Evolutionary conservation across 1,140 invertebrate genomes (phyloP).

Genomic region (Epicauta chinensis): DNA sequence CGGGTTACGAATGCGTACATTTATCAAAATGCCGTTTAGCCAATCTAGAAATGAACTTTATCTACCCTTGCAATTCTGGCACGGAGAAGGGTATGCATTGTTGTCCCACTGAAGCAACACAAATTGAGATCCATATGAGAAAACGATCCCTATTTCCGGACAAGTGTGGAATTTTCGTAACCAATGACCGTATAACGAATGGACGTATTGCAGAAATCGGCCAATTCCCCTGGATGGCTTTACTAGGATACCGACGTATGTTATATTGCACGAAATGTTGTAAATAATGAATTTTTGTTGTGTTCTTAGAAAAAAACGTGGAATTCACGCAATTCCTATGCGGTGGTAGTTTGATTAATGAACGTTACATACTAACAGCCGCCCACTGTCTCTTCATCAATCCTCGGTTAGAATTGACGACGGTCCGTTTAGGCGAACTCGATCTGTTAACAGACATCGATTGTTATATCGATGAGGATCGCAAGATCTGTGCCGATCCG

Average conservation of each 20-base stretch:
- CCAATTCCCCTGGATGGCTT: constrained; percentile 46
- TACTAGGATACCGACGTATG: constrained; percentile 36
- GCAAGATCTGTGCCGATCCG: constrained; percentile 47
- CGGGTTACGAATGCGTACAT: not conserved
- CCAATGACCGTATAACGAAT: constrained; percentile 36
- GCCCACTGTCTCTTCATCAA: constrained; percentile 66
- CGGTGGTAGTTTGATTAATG: constrained; percentile 52
- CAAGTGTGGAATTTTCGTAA: constrained; percentile 27
- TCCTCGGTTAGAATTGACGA: constrained; percentile 35
- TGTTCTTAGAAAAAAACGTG: not conserved
- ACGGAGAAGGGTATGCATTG: not conserved
- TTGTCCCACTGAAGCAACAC: no score
- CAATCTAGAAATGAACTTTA: not conserved
- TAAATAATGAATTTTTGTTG: not conserved
- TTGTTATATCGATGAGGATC: constrained; percentile 39
- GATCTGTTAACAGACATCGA: constrained; percentile 49
- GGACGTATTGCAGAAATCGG: constrained; percentile 41
- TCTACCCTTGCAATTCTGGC: not conserved
- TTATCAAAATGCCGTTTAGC: not conserved
- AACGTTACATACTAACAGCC: constrained; percentile 59
- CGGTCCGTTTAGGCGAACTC: constrained; percentile 55
- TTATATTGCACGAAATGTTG: constrained; percentile 26
- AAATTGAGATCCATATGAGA: no score
- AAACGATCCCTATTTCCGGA: constrained; percentile 6
- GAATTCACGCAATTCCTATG: constrained; percentile 1